These are phyloP conservation scores for Fragariocoptes setiger DNA, from an alignment of 1,140 invertebrate genomes.

Conservation along the genomic window DNA sequence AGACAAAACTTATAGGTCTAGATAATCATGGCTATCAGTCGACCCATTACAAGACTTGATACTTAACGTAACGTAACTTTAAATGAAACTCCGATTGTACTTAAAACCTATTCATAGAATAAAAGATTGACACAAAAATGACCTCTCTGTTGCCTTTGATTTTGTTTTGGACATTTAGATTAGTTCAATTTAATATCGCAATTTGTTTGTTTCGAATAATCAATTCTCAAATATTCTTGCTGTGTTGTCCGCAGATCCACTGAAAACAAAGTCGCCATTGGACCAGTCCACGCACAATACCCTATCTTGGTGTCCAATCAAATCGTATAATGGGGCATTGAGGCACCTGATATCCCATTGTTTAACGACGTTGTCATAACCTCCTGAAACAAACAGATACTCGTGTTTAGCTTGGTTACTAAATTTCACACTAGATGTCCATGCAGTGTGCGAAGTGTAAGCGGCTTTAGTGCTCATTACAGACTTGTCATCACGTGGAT, in stretches of 20 bases:
- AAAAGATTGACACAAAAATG: neutral
- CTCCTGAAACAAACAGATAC: constrained; percentile 62
- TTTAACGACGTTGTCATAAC: constrained; percentile 64
- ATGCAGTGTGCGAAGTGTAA: constrained; percentile 60
- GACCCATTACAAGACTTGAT: no score
- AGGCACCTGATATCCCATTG: constrained; percentile 81
- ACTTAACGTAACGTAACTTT: no score
- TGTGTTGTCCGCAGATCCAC: constrained; percentile 70
- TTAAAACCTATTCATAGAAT: neutral
- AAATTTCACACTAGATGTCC: constrained; percentile 69
- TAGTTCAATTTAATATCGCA: no score
- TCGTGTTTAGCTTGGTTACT: constrained; percentile 32
- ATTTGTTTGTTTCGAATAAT: no score
- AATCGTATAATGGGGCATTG: constrained; percentile 61
- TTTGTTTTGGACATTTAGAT: no score
- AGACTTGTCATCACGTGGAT: constrained; percentile 53
- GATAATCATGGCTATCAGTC: no score
- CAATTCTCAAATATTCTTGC: constrained; percentile 60
- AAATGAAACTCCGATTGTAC: no score
- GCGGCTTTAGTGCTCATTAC: constrained; percentile 41
- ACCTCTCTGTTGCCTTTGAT: neutral
- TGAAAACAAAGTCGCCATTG: constrained; percentile 45
- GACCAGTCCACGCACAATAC: constrained; percentile 78
- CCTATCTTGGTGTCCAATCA: constrained; percentile 75
- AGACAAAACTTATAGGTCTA: neutral